Percentiles rank a stretch among this genome's conserved stretches.
These are phyloP conservation scores for Syrrhaptes paradoxus DNA, from an alignment of 2,113 vertebrate genomes.

Conservation along the genomic window DNA sequence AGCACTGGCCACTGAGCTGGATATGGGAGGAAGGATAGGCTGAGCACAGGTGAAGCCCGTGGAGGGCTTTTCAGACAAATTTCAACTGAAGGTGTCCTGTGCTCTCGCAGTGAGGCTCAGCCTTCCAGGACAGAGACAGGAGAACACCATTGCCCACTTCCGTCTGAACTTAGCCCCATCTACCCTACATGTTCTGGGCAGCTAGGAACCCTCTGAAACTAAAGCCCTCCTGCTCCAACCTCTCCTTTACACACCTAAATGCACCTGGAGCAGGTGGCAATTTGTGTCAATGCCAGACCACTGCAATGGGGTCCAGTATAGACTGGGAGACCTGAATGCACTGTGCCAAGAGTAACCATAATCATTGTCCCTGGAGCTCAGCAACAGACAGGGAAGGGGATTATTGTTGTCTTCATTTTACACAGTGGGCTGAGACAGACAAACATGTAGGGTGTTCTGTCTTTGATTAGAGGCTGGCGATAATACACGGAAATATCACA, in stretches of 20 bases:
- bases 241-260: background rate
- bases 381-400: background rate
- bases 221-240: background rate
- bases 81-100: background rate
- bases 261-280: background rate
- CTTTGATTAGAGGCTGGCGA: background rate
- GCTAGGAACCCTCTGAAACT: background rate
- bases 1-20: background rate
- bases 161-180: background rate
- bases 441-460: background rate
- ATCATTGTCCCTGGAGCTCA: background rate
- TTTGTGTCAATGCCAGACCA: background rate
- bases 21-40: background rate
- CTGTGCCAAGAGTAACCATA: background rate
- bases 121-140: background rate
- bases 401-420: background rate
- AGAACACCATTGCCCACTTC: background rate
- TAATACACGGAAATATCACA: background rate
- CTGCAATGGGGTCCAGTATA: rapidly evolving
- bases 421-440: background rate
- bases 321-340: background rate
- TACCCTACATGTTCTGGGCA: background rate
- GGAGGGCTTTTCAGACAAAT: background rate
- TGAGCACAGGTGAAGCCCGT: background rate
- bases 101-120: background rate